Percentiles rank a stretch among this genome's conserved stretches.
Evolutionary conservation across 2,113 vertebrate species (phyloP).

Genomic region (Eretmochelys imbricata): DNA sequence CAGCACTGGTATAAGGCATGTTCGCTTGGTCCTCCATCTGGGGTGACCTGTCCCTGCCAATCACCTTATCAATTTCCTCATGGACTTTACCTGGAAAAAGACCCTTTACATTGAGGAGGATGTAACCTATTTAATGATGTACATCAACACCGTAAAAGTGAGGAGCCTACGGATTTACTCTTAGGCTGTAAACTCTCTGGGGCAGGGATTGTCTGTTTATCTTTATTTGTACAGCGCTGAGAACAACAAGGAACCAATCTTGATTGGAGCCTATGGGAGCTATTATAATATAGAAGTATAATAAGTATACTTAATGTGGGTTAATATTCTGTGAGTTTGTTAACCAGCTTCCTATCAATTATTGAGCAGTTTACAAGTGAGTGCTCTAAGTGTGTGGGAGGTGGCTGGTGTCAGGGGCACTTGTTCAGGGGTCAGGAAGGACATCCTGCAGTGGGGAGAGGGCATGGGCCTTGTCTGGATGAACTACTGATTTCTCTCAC

Average conservation of each 20-base stretch:
- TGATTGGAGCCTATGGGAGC: neutral
- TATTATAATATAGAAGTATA: neutral
- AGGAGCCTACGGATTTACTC: neutral
- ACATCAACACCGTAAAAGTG: neutral
- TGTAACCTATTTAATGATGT: neutral
- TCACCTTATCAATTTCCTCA: slow-evolving; percentile 75
- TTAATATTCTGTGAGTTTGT: neutral
- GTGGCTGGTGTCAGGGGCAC: neutral
- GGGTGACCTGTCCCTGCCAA: slow-evolving; percentile 66
- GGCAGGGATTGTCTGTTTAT: neutral
- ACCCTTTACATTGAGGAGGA: too few relatives aligned
- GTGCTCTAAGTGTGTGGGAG: neutral
- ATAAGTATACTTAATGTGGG: neutral
- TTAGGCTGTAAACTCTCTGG: neutral
- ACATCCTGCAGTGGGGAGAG: neutral
- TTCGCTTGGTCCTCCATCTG: slow-evolving; percentile 64
- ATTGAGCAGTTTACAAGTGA: neutral
- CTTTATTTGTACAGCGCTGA: neutral
- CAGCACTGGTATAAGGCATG: slow-evolving; percentile 79
- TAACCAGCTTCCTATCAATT: neutral
- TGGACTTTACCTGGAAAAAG: slow-evolving; percentile 74
- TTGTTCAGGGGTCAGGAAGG: neutral
- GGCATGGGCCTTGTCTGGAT: neutral
- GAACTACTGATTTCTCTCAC: neutral
- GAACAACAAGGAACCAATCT: neutral